Conservation (phyloP, 1,140 invertebrate species). For the Oreohelix idahoensis region DNA sequence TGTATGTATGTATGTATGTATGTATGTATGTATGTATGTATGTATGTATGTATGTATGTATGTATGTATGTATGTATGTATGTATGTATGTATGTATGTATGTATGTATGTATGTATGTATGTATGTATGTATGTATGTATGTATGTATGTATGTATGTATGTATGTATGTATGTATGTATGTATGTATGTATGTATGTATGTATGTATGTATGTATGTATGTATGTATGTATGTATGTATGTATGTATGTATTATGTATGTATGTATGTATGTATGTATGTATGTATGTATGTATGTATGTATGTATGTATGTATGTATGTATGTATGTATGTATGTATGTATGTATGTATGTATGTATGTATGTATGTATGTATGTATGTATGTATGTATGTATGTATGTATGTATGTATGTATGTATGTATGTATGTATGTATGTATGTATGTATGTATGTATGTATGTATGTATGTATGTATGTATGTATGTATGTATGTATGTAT, state of each 20-base stretch:
- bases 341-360: constrained; percentile 1
- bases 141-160: background rate
- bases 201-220: background rate
- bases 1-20: no score
- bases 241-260: no score
- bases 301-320: background rate
- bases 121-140: no score
- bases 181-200: constrained; percentile 19
- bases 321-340: background rate
- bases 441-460: no score
- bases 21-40: no score
- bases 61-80: no score
- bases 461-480: no score
- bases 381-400: background rate
- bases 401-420: background rate
- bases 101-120: no score
- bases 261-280: background rate
- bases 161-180: constrained; percentile 27
- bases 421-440: no score
- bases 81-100: no score
- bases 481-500: no score
- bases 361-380: background rate
- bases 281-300: background rate
- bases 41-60: no score
- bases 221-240: constrained; percentile 8